These are phyloP conservation scores for Ypsolopha scabrella DNA, from an alignment of 2,888 invertebrate species.

Conservation along the genomic window DNA sequence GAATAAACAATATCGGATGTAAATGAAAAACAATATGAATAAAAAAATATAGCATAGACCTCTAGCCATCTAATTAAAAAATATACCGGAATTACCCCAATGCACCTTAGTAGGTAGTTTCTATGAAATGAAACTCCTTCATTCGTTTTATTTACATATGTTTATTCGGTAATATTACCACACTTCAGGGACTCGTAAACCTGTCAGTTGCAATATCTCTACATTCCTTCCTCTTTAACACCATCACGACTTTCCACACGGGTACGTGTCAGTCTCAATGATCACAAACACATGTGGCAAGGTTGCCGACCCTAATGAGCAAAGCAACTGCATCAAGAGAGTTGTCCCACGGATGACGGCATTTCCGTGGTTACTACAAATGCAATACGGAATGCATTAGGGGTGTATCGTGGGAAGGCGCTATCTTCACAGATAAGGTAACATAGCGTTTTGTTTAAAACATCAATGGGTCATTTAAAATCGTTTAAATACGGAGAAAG, in stretches of 20 bases:
- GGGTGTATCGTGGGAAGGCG: too few species aligned
- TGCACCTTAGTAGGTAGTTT: too few species aligned
- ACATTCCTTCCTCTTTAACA: neutral
- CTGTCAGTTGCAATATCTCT: neutral
- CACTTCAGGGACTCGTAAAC: neutral
- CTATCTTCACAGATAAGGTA: conserved; percentile 12
- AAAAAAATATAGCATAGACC: too few species aligned
- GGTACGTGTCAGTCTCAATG: conserved; percentile 29
- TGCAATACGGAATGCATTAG: too few species aligned
- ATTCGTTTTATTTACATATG: neutral
- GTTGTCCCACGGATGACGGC: too few species aligned
- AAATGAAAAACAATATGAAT: too few species aligned
- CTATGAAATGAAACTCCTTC: neutral
- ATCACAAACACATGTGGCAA: conserved; percentile 34
- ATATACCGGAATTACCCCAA: too few species aligned
- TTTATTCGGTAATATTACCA: neutral
- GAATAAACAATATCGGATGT: too few species aligned
- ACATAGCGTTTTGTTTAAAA: conserved; percentile 6
- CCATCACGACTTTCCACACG: neutral
- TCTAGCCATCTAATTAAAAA: too few species aligned
- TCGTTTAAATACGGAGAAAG: too few species aligned
- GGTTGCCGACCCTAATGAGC: conserved; percentile 21
- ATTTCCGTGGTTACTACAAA: too few species aligned
- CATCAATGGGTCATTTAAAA: neutral
- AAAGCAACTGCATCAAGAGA: too few species aligned